Base-by-base conservation (phyloP, 2,888 invertebrate genomes). In the Drosophila colorata region DNA sequence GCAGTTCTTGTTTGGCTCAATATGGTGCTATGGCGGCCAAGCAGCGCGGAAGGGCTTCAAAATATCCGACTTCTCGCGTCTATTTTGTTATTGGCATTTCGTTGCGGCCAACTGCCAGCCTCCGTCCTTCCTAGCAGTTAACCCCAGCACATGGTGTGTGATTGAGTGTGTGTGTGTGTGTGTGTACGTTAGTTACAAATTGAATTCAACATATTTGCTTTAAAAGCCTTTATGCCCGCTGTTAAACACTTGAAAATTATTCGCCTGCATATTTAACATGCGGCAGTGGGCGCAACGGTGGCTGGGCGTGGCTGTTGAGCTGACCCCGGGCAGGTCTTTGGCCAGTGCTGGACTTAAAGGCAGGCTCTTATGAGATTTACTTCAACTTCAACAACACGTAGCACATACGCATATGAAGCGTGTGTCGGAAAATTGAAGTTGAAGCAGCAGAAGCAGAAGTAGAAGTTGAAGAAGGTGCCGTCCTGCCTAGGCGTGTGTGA, bases 121-220 rank as follows among this genome's bases (percentile, higher is more conserved):
- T 8, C 13, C 7, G 14, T 9, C 18, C 18, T 38, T 8, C 25
- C 33, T 7, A 14, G 33, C 65, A 58, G 60, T 69, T 74, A 69
- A 66, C 74, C 65, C 60, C 77, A 58, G 38, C 52, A 37, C 46
- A 47, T 20, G 37, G 4, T 38, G 23, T 31, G 38, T 40, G 37
- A 11, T 38, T n/a, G 44, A 38, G 37, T 28, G 60, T 47, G 37
- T 47, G 55, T 46, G 47, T 31, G 51, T 35, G 48, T 48, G 25
- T 43, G 43, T 63, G 52, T 69, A 64, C 58, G 61, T 69, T 76
- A 65, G 76, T 66, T 76, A 69, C 86, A 80, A 80, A 80, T 85
- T 80, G 82, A 80, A 80, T 80, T 80, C 69, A 80, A 74, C 85
- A 74, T 85, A 80, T 80, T 80, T 78, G 69, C 85, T 81, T 81